These are phyloP conservation scores for Bucorvus abyssinicus DNA, from an alignment of 2,797 vertebrate species.

Conservation along the genomic window DNA sequence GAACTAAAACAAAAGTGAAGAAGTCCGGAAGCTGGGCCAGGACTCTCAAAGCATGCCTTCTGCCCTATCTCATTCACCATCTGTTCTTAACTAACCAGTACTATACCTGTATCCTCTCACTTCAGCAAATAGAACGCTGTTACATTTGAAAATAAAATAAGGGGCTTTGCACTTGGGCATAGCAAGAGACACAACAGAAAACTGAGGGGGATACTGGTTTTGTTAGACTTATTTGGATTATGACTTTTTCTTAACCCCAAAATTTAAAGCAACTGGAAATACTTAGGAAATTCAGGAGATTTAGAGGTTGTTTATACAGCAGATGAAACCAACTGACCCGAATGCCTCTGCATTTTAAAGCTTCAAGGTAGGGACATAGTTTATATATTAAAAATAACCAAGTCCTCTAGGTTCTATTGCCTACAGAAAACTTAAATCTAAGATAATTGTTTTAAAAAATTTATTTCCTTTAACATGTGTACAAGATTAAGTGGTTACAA, in stretches of 20 bases:
- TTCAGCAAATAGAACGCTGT: neutral
- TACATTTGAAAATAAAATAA: neutral
- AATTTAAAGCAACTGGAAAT: slow-evolving; percentile 55
- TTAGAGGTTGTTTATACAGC: slow-evolving; percentile 39
- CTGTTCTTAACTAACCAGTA: neutral
- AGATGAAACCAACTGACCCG: slow-evolving; percentile 49
- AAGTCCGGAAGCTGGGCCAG: neutral
- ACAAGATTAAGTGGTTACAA: slow-evolving; percentile 52
- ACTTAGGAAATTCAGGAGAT: slow-evolving; percentile 35
- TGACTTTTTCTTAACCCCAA: neutral
- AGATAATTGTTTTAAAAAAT: slow-evolving; percentile 57
- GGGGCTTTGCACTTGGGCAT: neutral
- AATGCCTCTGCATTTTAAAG: slow-evolving; percentile 48
- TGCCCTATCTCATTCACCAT: neutral
- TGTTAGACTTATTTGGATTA: neutral
- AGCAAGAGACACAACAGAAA: neutral
- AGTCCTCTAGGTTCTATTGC: neutral
- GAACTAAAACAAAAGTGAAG: neutral
- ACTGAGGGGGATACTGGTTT: neutral
- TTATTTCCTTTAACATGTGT: slow-evolving; percentile 63
- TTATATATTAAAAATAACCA: slow-evolving; percentile 54
- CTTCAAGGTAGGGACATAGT: neutral
- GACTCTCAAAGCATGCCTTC: neutral
- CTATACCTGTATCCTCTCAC: neutral
- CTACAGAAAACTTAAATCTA: slow-evolving; percentile 52